Base-by-base conservation (phyloP, 2,113 vertebrate species). In the Atlantisia rogersi region DNA sequence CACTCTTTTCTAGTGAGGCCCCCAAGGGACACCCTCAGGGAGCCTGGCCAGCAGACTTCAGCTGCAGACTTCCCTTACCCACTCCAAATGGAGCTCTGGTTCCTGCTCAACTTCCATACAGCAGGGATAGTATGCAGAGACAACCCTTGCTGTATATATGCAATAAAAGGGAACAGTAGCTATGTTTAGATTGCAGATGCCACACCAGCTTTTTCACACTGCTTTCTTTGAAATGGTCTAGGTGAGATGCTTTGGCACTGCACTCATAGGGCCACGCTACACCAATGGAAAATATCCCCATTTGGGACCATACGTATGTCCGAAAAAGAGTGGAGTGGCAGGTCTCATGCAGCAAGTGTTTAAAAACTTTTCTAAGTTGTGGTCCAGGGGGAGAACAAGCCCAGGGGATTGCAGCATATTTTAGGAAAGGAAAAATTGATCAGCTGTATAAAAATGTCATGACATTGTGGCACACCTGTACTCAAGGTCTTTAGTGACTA, bases 401-500 rank as follows among this genome's bases (percentile, higher is more conserved):
- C 44, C 44, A 26, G 50, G 78, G 62, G 93, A 88, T 0, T 6
- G 16, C 37, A 93, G 64, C 5, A 58, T 81, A 94, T 62, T 80
- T 44, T 62, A 92, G 64, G 8, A 59, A 65, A 95, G 56, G 48
- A 91, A 96, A 96, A 95, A 92, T 40, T 1, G 1, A 88, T 82
- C 82, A 73, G 44, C 71, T 82, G n/a, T 25, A 29, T 58, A 62
- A 88, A 93, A 92, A 48, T 4, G 8, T 60, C 63, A 58, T 74
- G 59, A 71, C 48, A 74, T 82, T 69, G 90, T 92, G 84, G 63
- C n/a, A 88, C 74, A 95, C 86, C 81, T 96, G 88, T 94, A 92
- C 31, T 86, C 84, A 63, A 88, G 67, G 78, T 76, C 92, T 97
- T 96, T 6, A 92, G 89, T 79, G 86, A 95, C 58, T 91, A 95